Conservation (phyloP, 2,797 vertebrate genomes). For the Geotrypetes seraphini region DNA sequence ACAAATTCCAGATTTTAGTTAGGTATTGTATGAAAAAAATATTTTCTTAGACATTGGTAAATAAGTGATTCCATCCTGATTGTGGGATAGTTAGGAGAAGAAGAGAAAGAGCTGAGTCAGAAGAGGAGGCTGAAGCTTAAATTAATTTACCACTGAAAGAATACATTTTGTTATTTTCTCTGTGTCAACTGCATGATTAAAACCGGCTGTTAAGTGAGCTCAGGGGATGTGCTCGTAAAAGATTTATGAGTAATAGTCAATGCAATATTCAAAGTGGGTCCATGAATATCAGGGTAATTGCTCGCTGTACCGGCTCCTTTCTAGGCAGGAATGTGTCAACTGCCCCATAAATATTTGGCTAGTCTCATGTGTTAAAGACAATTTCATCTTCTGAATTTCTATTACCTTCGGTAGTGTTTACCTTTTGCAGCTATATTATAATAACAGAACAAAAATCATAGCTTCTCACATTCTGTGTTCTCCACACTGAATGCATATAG, state of each 20-base stretch:
- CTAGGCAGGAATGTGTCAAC: constrained; percentile 76
- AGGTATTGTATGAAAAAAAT: no score
- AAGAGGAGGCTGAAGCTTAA: constrained; percentile 68
- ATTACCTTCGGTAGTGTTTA: constrained; percentile 74
- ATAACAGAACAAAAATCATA: constrained; percentile 58
- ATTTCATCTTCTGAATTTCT: constrained; percentile 74
- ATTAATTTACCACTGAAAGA: constrained; percentile 82
- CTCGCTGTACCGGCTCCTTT: constrained; percentile 74
- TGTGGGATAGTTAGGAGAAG: no score
- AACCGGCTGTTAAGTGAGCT: constrained; percentile 78
- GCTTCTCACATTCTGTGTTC: constrained; percentile 55
- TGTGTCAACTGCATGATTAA: constrained; percentile 79
- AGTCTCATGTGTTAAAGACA: constrained; percentile 79
- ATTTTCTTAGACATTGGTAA: no score
- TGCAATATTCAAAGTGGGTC: constrained; percentile 77
- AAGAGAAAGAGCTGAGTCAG: constrained; percentile 53
- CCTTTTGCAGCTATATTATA: constrained; percentile 65
- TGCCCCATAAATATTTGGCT: constrained; percentile 74
- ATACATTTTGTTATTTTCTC: constrained; percentile 80
- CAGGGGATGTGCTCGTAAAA: constrained; percentile 74
- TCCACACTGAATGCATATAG: constrained; percentile 56
- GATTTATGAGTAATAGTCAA: constrained; percentile 81
- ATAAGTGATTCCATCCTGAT: no score
- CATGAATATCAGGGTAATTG: constrained; percentile 78
- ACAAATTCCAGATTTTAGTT: no score